phyloP scores from a whole-genome alignment of 2,113 vertebrate genomes.

The Lampris incognitus region DNA sequence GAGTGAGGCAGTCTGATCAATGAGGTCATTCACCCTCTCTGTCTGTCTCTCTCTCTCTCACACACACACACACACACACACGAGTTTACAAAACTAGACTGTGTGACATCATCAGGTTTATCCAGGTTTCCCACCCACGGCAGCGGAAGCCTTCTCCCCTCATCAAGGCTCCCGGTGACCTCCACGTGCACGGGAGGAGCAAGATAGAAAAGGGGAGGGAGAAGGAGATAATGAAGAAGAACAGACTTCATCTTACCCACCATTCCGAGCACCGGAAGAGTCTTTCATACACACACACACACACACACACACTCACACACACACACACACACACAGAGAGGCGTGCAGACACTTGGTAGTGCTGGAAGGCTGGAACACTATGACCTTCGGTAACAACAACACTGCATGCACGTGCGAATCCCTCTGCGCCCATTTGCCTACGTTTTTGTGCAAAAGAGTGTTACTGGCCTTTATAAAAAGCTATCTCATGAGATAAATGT shows the following conservation, averaged over 20 bases:
- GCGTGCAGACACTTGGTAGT: slow-evolving; percentile 8
- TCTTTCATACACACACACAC: slow-evolving; percentile 35
- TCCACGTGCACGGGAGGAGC: slow-evolving; percentile 31
- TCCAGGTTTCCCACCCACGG: slow-evolving; percentile 58
- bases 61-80: slow-evolving; percentile 6
- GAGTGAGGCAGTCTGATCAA: slow-evolving; percentile 2
- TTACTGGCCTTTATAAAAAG: not conserved
- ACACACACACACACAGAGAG: slow-evolving; percentile 22
- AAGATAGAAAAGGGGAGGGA: slow-evolving; percentile 19
- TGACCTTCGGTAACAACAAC: slow-evolving; percentile 61
- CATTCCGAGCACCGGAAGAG: slow-evolving; percentile 24
- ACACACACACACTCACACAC: slow-evolving; percentile 20
- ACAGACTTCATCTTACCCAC: slow-evolving; percentile 57
- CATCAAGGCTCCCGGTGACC: slow-evolving; percentile 42
- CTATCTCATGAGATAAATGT: slow-evolving; percentile 6
- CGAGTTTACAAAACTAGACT: slow-evolving; percentile 7
- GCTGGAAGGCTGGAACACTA: slow-evolving; percentile 50
- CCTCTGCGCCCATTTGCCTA: slow-evolving; percentile 7
- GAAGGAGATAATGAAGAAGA: slow-evolving; percentile 51
- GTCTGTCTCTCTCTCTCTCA: not conserved
- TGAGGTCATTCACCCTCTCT: not conserved
- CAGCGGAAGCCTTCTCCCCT: slow-evolving; percentile 53
- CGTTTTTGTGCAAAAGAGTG: not conserved
- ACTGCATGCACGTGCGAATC: slow-evolving; percentile 28
- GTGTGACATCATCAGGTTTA: slow-evolving; percentile 40